phyloP scores from a whole-genome alignment of 1,140 invertebrate species.

The Bradysia coprophila region DNA sequence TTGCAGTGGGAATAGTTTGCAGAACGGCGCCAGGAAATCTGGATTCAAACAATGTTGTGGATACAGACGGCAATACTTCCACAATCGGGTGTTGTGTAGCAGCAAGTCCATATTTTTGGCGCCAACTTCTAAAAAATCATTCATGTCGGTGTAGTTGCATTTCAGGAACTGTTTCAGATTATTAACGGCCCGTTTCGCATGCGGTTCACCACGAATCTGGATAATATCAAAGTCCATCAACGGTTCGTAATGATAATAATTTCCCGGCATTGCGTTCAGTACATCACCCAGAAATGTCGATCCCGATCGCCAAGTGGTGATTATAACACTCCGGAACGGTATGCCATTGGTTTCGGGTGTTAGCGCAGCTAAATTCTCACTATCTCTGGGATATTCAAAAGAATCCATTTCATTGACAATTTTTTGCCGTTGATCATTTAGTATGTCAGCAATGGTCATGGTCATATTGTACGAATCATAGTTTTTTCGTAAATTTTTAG shows the following conservation, averaged over 20 bases:
- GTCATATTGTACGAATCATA: constrained; percentile 13
- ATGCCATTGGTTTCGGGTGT: constrained; percentile 42
- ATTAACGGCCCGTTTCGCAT: constrained; percentile 38
- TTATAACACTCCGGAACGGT: constrained; percentile 51
- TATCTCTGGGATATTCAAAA: constrained; percentile 35
- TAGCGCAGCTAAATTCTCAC: constrained; percentile 38
- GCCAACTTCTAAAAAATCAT: constrained; percentile 58
- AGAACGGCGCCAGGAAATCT: constrained; percentile 56
- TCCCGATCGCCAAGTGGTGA: constrained; percentile 73
- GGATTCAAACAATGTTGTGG: constrained; percentile 58
- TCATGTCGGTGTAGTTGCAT: constrained; percentile 53
- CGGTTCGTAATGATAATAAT: constrained; percentile 79
- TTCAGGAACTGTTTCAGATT: constrained; percentile 50
- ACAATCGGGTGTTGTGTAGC: constrained; percentile 62
- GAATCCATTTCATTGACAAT: constrained; percentile 36
- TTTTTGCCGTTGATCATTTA: constrained; percentile 30
- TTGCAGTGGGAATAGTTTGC: constrained; percentile 69
- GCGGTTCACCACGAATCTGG: constrained; percentile 49
- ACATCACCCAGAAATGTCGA: constrained; percentile 76
- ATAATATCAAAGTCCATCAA: constrained; percentile 61
- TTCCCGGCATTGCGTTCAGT: constrained; percentile 61
- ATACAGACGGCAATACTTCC: constrained; percentile 54
- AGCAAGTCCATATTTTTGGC: constrained; percentile 59
- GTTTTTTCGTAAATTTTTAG: neutral
- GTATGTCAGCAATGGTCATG: constrained; percentile 30